Evolutionary conservation across 2,888 invertebrate species (phyloP).

Genomic region (Agriopis leucophaearia): DNA sequence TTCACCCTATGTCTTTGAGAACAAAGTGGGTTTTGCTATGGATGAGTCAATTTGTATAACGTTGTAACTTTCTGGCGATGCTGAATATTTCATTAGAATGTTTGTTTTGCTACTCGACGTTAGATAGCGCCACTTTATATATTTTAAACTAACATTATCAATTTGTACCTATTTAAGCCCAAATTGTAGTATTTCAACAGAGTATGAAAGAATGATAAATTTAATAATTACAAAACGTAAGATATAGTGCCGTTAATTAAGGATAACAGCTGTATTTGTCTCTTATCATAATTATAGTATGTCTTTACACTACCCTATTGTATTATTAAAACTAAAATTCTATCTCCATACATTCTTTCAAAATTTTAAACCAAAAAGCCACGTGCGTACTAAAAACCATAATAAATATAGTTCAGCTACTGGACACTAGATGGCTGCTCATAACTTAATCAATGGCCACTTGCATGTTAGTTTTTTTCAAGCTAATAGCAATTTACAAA

Average conservation of each 20-base stretch:
- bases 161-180: too few species aligned
- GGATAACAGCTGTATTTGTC: too few species aligned
- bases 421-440: constrained; percentile 43
- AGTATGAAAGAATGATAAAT: too few species aligned
- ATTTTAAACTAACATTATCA: background rate
- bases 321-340: too few species aligned
- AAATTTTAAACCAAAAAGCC: background rate
- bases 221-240: too few species aligned
- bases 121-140: constrained; percentile 50
- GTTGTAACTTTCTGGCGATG: constrained; percentile 71
- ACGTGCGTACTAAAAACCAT: background rate
- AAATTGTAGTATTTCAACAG: too few species aligned
- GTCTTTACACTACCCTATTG: too few species aligned
- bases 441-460: background rate
- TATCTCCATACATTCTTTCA: background rate
- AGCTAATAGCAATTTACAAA: too few species aligned
- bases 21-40: constrained; percentile 57
- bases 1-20: constrained; percentile 46
- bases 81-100: constrained; percentile 70
- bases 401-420: constrained; percentile 37
- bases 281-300: too few species aligned
- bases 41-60: constrained; percentile 60
- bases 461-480: too few species aligned
- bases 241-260: too few species aligned
- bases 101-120: constrained; percentile 51